A percentile compares a stretch with the other conserved stretches of the same genome.
Conservation (phyloP, 1,140 invertebrate species). For the Drosophila subpulchrella region DNA sequence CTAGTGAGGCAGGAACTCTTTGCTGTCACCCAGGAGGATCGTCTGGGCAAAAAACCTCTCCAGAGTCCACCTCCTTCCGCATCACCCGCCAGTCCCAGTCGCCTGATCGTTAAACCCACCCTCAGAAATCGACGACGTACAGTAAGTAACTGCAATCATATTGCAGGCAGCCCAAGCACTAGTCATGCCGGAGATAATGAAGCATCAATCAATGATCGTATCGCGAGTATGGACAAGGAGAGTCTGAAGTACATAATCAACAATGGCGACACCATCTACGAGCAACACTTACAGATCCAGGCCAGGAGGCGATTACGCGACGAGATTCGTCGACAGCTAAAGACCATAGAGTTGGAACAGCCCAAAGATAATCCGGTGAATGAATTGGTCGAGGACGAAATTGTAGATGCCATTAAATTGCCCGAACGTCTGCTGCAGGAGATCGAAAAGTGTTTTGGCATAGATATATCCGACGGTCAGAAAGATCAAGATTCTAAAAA, state of each 20-base stretch:
- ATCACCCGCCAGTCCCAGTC: background rate
- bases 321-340: constrained; percentile 68
- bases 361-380: constrained; percentile 41
- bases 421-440: constrained; percentile 65
- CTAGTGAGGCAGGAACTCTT: constrained; percentile 62
- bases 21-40: constrained; percentile 43
- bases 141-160: constrained; percentile 11
- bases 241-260: constrained; percentile 77
- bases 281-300: constrained; percentile 70
- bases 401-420: constrained; percentile 71
- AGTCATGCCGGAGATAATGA: constrained; percentile 8
- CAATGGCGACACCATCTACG: constrained; percentile 70
- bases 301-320: constrained; percentile 68
- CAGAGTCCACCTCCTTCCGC: background rate
- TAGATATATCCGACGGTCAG: constrained; percentile 30
- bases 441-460: constrained; percentile 74
- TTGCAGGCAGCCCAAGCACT: background rate
- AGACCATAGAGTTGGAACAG: constrained; percentile 59
- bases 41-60: background rate
- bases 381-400: constrained; percentile 67
- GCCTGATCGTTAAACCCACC: background rate
- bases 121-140: constrained; percentile 31
- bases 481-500: background rate
- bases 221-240: constrained; percentile 74
- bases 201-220: constrained; percentile 44